Evolutionary conservation across 2,113 vertebrate species (phyloP).

Genomic region (Erinaceus europaeus): DNA sequence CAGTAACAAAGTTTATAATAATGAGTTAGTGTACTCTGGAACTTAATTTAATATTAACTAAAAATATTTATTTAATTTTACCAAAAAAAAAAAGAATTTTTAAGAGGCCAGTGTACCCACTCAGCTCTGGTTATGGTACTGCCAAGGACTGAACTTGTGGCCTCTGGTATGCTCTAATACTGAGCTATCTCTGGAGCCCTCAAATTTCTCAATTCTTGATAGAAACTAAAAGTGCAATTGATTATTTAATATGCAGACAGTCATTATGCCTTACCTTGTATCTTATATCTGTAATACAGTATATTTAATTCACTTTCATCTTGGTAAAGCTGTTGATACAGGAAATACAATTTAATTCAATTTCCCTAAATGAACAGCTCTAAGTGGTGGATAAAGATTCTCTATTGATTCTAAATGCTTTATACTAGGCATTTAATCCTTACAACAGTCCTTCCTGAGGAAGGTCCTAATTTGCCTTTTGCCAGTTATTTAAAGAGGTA

Average conservation of each 20-base stretch:
- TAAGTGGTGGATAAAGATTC: background rate
- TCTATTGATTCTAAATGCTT: background rate
- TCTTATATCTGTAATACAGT: background rate
- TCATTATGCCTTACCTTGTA: background rate
- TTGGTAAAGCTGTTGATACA: background rate
- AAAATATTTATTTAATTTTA: no score
- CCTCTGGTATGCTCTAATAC: no score
- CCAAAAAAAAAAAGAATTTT: no score
- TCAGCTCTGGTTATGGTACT: no score
- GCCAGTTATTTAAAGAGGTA: background rate
- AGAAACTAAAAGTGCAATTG: background rate
- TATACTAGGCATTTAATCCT: background rate
- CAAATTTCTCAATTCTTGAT: background rate
- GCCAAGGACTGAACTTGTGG: no score
- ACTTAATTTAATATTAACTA: no score
- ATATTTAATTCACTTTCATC: no score
- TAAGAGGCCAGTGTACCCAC: no score
- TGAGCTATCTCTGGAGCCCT: no score
- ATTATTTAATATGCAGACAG: background rate
- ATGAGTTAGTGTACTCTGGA: no score
- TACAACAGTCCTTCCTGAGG: background rate
- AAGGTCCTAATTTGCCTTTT: background rate
- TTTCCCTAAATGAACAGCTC: constrained; percentile 1
- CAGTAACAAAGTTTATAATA: no score
- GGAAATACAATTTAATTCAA: background rate